These are phyloP conservation scores for Philhelius pedissequus DNA, from an alignment of 2,888 invertebrate species.

Conservation along the genomic window DNA sequence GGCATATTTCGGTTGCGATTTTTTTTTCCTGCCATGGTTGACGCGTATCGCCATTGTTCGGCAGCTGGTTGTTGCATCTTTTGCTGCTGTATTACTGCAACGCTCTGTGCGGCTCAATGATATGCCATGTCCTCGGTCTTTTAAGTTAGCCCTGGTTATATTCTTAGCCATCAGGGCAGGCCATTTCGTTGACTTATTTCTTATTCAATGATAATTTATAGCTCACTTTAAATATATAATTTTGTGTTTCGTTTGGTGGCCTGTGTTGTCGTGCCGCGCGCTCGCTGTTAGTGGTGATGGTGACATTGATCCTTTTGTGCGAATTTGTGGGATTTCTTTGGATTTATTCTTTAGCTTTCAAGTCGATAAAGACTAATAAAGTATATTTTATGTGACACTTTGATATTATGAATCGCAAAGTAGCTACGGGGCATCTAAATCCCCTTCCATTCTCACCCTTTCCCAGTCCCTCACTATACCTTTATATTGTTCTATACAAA, in stretches of 20 bases:
- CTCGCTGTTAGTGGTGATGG: constrained; percentile 16
- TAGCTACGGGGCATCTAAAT: constrained; percentile 28
- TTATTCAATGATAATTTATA: constrained; percentile 68
- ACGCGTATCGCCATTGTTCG: constrained; percentile 66
- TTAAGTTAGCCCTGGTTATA: not conserved
- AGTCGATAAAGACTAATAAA: constrained; percentile 50
- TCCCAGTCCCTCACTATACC: not conserved
- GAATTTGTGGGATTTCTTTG: constrained; percentile 51
- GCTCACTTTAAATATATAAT: constrained; percentile 67
- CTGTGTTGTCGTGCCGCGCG: constrained; percentile 37
- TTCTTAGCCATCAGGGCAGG: not conserved
- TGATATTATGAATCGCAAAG: constrained; percentile 48
- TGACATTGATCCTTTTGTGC: constrained; percentile 68
- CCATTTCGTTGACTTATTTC: constrained; percentile 61
- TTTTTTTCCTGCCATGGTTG: constrained; percentile 50
- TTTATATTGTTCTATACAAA: constrained; percentile 27
- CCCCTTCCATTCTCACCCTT: constrained; percentile 24
- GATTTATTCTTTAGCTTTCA: not conserved
- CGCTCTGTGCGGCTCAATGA: constrained; percentile 35
- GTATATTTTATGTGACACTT: constrained; percentile 67
- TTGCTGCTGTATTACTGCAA: not conserved
- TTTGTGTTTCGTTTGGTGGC: constrained; percentile 38
- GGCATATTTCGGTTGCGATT: constrained; percentile 66
- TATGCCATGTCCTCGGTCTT: constrained; percentile 3
- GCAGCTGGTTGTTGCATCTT: constrained; percentile 42